Base-by-base conservation (phyloP, 1,140 invertebrate genomes). In the Gryllus bimaculatus region DNA sequence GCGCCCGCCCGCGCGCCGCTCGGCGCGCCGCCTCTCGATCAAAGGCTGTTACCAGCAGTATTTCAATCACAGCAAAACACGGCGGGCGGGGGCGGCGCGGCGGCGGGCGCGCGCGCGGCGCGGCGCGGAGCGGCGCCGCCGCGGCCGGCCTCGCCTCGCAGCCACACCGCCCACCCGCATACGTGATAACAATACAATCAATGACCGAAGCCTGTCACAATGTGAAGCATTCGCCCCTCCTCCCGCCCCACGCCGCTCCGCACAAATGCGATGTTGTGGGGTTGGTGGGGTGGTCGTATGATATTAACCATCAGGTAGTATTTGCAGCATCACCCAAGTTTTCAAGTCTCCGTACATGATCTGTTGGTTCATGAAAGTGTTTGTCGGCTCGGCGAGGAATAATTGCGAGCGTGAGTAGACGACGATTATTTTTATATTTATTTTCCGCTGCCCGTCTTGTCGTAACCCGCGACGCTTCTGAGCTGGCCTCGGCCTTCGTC, bases 141-240 rank as follows among this genome's bases (percentile, higher is more conserved):
- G 8, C 47, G 7, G 48, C 76, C 12, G 47, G 48, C 13, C 47
- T 48, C 47, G 47, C 76, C 76, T 47, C 26, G 12, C 74, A n/a
- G 74, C 26, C 74, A 21, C 74, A 18, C n/a, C 76, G 15, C 77
- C 80, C 75, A 73, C 77, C 78, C 73, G 26, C 47, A 47, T 47
- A 80, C 47, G 77, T 80, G 77, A 80, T 77, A 80, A 80, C 80
- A 80, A 80, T 80, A 80, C 80, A 80, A 80, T 80, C 80, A 80
- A 80, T 80, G 80, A 78, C 80, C 80, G 77, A 80, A 78, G 77
- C 78, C 78, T 80, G 80, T 80, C 80, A 80, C 80, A 80, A 80
- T 80, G 80, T 79, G 79, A 79, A 74, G 47, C 79, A 79, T 79
- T 76, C 49, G 76, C 74, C 49, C 79, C 79, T 74, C 79, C 49